Percentiles rank a stretch among this genome's conserved stretches.
Evolutionary conservation across 1,140 invertebrate genomes (phyloP).

Genomic region (Mizuhopecten yessoensis): DNA sequence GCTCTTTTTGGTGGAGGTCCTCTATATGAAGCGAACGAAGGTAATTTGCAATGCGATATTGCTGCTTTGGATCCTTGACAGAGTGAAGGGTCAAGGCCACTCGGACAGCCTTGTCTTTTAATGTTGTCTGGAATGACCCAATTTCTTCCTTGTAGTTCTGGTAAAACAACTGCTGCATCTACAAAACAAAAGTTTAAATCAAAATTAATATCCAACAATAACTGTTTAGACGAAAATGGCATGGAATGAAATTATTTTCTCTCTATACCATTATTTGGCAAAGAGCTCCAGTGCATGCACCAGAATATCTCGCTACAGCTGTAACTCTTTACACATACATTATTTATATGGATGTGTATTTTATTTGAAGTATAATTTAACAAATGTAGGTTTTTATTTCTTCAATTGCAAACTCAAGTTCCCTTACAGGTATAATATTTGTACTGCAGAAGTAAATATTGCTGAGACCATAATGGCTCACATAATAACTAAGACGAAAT

Average conservation of each 20-base stretch:
- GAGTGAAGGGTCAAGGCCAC: conserved; percentile 98
- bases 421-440: too few species aligned
- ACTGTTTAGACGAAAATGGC: background rate
- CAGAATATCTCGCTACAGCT: too few species aligned
- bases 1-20: conserved; percentile 80
- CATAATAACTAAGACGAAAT: too few species aligned
- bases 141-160: conserved; percentile 95
- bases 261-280: background rate
- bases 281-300: too few species aligned
- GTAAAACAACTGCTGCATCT: conserved; percentile 99
- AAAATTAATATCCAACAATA: background rate
- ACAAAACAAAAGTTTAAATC: conserved; percentile 73
- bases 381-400: too few species aligned
- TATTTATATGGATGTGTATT: too few species aligned
- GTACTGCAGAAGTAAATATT: too few species aligned
- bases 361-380: too few species aligned
- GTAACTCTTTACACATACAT: too few species aligned
- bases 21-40: conserved; percentile 78
- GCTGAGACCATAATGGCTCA: too few species aligned
- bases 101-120: conserved; percentile 95
- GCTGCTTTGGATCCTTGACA: conserved; percentile 94
- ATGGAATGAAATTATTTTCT: background rate
- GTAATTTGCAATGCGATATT: conserved; percentile 93
- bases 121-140: conserved; percentile 92
- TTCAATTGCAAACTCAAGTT: too few species aligned